Conservation (phyloP, 2,113 vertebrate species). For the Pseudois nayaur region DNA sequence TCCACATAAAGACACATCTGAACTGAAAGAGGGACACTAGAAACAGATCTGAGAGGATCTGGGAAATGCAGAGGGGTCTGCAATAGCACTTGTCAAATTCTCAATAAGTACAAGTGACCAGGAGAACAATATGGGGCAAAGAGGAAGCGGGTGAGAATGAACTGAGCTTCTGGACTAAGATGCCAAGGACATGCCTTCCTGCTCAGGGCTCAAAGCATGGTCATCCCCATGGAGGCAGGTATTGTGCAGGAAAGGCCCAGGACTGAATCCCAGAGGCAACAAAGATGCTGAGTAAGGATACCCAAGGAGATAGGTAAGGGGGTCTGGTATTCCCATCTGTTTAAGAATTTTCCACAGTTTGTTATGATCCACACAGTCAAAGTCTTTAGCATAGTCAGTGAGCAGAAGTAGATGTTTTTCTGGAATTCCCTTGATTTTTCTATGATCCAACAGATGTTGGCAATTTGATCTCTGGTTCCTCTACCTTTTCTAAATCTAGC, state of each 20-base stretch:
- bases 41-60: neutral
- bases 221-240: rapidly evolving
- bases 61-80: neutral
- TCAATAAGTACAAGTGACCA: neutral
- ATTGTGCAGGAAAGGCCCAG: neutral
- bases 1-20: neutral
- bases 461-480: neutral
- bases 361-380: neutral
- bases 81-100: neutral
- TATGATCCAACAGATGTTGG: neutral
- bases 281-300: neutral
- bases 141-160: neutral
- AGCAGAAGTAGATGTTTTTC: neutral
- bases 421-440: neutral
- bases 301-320: neutral
- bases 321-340: neutral
- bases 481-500: neutral
- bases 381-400: neutral
- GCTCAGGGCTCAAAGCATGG: too few relatives aligned
- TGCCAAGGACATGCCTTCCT: neutral
- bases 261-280: neutral
- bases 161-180: neutral
- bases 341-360: neutral
- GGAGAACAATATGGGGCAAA: neutral
- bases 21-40: neutral